Evolutionary conservation across 2,113 vertebrate species (phyloP).

Genomic region (Actenoides lindsayi): DNA sequence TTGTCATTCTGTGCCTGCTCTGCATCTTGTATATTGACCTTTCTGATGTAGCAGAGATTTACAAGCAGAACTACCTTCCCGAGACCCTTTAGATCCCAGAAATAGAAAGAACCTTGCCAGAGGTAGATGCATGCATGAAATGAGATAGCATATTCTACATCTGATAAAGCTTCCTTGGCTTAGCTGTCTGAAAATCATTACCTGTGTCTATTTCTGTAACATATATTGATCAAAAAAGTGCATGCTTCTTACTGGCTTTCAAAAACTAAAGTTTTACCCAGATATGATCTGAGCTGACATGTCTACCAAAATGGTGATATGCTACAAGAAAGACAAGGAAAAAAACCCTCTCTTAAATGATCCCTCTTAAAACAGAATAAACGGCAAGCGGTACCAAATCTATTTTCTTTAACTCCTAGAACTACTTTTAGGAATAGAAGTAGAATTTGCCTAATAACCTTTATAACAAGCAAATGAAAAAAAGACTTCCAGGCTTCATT

Average conservation of each 20-base stretch:
- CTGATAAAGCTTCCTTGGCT: conserved; percentile 48
- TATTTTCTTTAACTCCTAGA: background rate
- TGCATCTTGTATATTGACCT: conserved; percentile 58
- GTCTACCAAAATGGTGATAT: background rate
- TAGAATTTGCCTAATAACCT: background rate
- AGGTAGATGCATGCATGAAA: conserved; percentile 44
- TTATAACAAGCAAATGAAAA: background rate
- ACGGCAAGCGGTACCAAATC: background rate
- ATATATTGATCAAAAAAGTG: conserved; percentile 8
- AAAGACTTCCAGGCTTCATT: background rate
- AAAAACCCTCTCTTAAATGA: background rate
- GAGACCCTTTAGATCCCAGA: conserved; percentile 37
- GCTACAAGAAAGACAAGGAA: background rate
- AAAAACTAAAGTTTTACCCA: conserved; percentile 16
- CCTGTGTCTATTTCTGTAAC: conserved; percentile 51
- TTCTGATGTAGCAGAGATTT: conserved; percentile 50
- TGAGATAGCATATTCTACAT: conserved; percentile 58
- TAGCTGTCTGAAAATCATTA: conserved; percentile 39
- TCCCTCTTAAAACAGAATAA: background rate
- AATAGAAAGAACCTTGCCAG: conserved; percentile 60
- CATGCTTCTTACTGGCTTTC: background rate
- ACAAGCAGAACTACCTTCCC: conserved; percentile 40
- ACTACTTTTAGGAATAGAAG: background rate
- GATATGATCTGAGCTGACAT: conserved; percentile 53
- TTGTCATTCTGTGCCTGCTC: conserved; percentile 4